phyloP scores from a whole-genome alignment of 1,140 invertebrate genomes.

The Aphelinus certus region DNA sequence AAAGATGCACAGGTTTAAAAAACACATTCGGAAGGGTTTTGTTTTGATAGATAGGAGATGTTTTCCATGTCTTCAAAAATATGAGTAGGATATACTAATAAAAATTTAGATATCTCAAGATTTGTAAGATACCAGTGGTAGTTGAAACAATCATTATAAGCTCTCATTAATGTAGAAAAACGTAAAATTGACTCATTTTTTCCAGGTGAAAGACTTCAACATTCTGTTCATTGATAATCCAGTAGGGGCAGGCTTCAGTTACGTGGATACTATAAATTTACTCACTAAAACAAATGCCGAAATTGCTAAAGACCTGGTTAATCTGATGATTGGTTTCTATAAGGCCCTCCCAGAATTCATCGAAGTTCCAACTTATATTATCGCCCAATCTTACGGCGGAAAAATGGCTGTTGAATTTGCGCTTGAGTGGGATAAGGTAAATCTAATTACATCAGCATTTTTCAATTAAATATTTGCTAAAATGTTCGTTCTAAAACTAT shows the following conservation, averaged over 20 bases:
- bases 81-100: too few relatives aligned
- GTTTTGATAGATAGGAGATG: too few relatives aligned
- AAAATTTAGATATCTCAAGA: too few relatives aligned
- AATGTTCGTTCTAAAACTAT: too few relatives aligned
- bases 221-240: conserved; percentile 89
- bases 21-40: too few relatives aligned
- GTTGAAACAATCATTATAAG: too few relatives aligned
- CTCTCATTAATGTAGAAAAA: too few relatives aligned
- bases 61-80: too few relatives aligned
- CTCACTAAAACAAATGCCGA: conserved; percentile 74
- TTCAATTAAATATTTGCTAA: conserved; percentile 17
- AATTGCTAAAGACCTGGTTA: conserved; percentile 81
- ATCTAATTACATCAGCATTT: conserved; percentile 22
- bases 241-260: conserved; percentile 87
- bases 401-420: conserved; percentile 89
- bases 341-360: conserved; percentile 72
- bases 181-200: background rate
- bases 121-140: too few relatives aligned
- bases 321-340: conserved; percentile 74
- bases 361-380: conserved; percentile 80
- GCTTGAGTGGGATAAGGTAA: conserved; percentile 70
- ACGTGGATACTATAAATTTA: conserved; percentile 70
- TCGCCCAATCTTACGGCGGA: conserved; percentile 87
- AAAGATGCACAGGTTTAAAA: too few relatives aligned
- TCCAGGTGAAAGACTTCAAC: conserved; percentile 79